Conservation (phyloP, 2,888 invertebrate genomes). For the Andrena haemorrhoa region DNA sequence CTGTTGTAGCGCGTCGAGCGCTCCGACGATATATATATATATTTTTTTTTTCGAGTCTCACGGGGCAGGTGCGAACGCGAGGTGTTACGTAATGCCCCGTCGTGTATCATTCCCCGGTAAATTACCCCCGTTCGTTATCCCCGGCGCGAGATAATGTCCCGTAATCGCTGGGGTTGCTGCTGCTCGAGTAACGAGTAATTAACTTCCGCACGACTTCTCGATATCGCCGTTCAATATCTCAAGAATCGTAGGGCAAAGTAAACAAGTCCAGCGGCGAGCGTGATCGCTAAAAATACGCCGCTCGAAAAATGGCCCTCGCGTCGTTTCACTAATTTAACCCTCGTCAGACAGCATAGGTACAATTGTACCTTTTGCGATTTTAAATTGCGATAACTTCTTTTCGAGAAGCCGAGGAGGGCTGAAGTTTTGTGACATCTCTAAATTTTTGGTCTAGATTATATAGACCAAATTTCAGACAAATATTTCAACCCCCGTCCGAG, state of each 20-base stretch:
- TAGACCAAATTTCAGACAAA: too few species aligned
- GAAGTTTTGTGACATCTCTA: too few species aligned
- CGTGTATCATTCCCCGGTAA: background rate
- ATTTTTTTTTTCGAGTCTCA: background rate
- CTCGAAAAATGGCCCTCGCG: background rate
- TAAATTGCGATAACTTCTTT: too few species aligned
- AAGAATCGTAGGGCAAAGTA: background rate
- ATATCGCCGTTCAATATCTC: constrained; percentile 8
- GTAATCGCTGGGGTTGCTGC: background rate
- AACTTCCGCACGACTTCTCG: constrained; percentile 28
- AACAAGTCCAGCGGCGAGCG: background rate
- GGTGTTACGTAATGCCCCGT: constrained; percentile 29
- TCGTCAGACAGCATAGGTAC: too few species aligned
- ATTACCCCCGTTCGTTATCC: constrained; percentile 10
- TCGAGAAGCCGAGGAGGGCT: too few species aligned
- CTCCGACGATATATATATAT: background rate
- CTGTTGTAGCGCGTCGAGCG: background rate
- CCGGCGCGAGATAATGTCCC: background rate
- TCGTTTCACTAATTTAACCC: too few species aligned
- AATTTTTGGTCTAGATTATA: too few species aligned
- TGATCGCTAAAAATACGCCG: background rate
- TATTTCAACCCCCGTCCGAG: too few species aligned
- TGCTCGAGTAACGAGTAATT: constrained; percentile 9
- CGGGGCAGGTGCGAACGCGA: background rate
- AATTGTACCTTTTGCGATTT: too few species aligned